Percentiles rank a stretch among this genome's conserved stretches.
These are phyloP conservation scores for Eutrigla gurnardus DNA, from an alignment of 2,797 vertebrate genomes.

Conservation along the genomic window DNA sequence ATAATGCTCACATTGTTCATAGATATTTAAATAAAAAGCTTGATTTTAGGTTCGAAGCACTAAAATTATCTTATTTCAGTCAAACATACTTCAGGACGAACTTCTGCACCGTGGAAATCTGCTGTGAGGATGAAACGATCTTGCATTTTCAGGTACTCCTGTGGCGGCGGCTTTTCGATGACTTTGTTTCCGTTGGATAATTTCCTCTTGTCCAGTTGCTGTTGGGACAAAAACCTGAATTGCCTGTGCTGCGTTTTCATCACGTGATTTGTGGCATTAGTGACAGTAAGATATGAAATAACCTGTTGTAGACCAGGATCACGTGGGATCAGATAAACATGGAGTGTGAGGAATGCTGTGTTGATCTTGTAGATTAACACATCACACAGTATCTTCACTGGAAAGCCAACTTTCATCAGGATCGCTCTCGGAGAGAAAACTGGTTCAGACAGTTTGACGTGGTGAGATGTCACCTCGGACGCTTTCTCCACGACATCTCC, in stretches of 20 bases:
- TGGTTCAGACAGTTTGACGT: constrained; percentile 30
- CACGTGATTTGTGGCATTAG: not conserved
- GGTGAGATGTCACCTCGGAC: constrained; percentile 27
- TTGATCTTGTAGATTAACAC: constrained; percentile 30
- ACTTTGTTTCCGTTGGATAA: not conserved
- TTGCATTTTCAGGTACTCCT: not conserved
- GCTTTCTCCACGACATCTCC: constrained; percentile 39
- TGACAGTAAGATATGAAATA: not conserved
- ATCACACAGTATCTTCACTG: not conserved
- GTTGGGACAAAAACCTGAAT: not conserved
- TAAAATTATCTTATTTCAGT: too few species aligned
- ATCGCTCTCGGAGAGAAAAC: not conserved
- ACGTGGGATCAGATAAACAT: constrained; percentile 22
- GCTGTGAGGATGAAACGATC: not conserved
- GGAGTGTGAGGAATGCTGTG: constrained; percentile 26
- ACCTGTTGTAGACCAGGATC: constrained; percentile 43
- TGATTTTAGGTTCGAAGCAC: too few species aligned
- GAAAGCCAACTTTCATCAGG: not conserved
- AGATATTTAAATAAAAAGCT: too few species aligned
- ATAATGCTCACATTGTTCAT: too few species aligned
- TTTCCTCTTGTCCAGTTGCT: not conserved
- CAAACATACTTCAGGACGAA: not conserved
- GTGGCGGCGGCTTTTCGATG: constrained; percentile 1
- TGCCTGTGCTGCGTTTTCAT: not conserved
- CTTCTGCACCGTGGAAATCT: not conserved